These are phyloP conservation scores for Eupeodes luniger DNA, from an alignment of 2,888 invertebrate genomes.

Conservation along the genomic window DNA sequence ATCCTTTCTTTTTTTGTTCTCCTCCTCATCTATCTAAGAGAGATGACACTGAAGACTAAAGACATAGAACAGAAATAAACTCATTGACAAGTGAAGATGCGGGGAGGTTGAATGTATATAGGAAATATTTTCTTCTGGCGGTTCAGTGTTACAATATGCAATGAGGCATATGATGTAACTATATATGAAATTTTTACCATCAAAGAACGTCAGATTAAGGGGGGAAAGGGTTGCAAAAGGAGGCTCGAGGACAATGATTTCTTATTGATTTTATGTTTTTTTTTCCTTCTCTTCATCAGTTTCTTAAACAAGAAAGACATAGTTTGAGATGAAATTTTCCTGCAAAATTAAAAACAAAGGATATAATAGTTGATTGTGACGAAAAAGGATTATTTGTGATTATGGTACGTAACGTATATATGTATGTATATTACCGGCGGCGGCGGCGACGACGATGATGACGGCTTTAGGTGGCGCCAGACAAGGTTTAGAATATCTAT, in stretches of 20 bases:
- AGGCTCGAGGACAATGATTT: conserved; percentile 12
- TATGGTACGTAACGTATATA: conserved; percentile 7
- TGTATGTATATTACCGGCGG: neutral
- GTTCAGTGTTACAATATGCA: conserved; percentile 7
- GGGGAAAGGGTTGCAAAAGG: too few relatives aligned
- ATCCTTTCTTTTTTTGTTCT: neutral
- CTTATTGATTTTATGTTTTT: conserved; percentile 50
- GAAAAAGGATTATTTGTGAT: conserved; percentile 48
- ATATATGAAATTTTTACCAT: neutral
- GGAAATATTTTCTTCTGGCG: conserved; percentile 32
- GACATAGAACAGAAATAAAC: neutral
- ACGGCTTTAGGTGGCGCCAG: conserved; percentile 50
- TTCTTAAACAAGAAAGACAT: neutral
- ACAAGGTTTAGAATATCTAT: conserved; percentile 25
- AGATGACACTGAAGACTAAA: conserved; percentile 15
- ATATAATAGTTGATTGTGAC: conserved; percentile 33
- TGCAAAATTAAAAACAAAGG: conserved; percentile 33
- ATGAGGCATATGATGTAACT: conserved; percentile 18
- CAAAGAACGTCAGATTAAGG: neutral
- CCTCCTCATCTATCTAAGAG: conserved; percentile 4
- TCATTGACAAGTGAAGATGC: neutral
- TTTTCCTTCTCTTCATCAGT: neutral
- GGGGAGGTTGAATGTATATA: neutral
- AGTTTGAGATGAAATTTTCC: conserved; percentile 33
- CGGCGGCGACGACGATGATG: neutral